Base-by-base conservation (phyloP, 2,888 invertebrate genomes). In the Cordilura impudica region DNA sequence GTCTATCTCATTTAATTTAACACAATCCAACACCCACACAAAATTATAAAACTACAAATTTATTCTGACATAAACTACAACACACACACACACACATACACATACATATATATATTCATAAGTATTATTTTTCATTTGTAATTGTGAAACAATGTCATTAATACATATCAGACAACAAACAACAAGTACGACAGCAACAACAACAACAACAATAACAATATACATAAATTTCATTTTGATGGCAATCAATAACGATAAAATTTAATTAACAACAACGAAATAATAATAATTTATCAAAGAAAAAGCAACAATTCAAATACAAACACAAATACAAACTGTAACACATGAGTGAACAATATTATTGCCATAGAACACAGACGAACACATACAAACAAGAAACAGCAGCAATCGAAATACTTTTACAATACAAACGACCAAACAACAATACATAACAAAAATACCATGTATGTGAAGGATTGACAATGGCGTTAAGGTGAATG, bases 181-280 rank as follows among this genome's bases (percentile, higher is more conserved):
- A 21, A 2, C 56, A 58, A 6, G 4, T 2, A 23, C 60, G 54
- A 29, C 16, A 49, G 16, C 23, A 70, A 26, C 10, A 51, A 16
- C 51, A 58, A 4, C 31, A 61, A 45, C 6, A 35, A 5, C 18
- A 16, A 29, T 14, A 26, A 16, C 23, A 35, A 60, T 16, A 51
- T 51, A 39, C 39, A 65, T 43, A 49, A 51, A 53, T 74, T 53
- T 60, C 14, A 53, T 45, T 67, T 60, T 74, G 74, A 74, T 53
- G 31, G 39, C 58, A 66, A 74, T 74, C 74, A 74, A 74, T 74
- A 60, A 60, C 31, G 53, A 53, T 67, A 66, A 39, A 73, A 73
- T 73, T 73, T 73, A 73, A 73, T 73, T 73, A 73, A 73, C 51
- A 66, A 66, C 60, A 58, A 60, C 43, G 51, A 14, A 51, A 73